These are phyloP conservation scores for Promerops cafer DNA, from an alignment of 2,113 vertebrate species.

Conservation along the genomic window DNA sequence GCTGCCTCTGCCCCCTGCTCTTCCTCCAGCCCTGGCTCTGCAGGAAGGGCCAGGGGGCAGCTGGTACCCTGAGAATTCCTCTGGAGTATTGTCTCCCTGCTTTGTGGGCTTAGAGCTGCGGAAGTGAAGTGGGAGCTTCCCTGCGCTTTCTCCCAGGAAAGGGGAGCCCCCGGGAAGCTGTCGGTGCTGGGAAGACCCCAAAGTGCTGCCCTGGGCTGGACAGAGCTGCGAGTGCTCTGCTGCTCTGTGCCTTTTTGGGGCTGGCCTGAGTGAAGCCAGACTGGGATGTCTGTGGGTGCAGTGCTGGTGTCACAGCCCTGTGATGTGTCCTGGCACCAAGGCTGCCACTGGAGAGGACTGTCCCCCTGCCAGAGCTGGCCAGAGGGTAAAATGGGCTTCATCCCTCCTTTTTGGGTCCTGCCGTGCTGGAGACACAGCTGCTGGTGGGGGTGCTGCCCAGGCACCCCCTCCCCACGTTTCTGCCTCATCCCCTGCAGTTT, in stretches of 20 bases:
- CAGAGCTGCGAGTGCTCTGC: background rate
- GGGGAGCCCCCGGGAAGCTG: background rate
- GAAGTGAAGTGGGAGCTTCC: background rate
- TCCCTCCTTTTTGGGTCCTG: background rate
- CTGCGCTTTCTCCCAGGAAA: background rate
- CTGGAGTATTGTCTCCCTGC: background rate
- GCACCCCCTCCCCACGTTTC: background rate
- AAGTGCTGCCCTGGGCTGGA: background rate
- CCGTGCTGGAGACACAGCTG: fast-evolving
- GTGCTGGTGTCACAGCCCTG: background rate
- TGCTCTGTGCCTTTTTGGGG: background rate
- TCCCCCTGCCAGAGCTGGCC: background rate
- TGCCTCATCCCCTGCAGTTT: background rate
- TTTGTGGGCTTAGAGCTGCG: background rate
- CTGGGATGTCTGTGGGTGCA: background rate
- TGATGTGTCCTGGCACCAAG: background rate
- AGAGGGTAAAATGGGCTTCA: background rate
- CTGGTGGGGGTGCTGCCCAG: background rate
- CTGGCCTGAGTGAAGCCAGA: fast-evolving
- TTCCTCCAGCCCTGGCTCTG: background rate
- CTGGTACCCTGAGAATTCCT: background rate
- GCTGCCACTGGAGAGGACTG: fast-evolving
- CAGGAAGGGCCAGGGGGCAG: background rate
- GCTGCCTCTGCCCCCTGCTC: background rate
- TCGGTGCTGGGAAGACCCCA: background rate